phyloP scores from a whole-genome alignment of 2,113 vertebrate species.

The Corythoichthys haematopterus region DNA sequence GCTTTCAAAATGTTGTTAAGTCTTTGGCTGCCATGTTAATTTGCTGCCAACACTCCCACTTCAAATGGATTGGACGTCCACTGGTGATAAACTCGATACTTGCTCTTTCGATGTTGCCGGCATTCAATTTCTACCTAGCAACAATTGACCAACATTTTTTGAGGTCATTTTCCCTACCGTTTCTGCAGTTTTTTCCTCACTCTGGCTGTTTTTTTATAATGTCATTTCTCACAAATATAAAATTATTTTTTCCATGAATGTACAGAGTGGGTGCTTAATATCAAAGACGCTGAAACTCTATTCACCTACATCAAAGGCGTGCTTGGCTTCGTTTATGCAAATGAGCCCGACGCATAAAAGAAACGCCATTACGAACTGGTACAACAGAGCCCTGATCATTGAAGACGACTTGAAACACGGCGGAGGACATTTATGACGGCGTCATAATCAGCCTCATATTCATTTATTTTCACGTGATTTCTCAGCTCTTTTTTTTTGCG shows the following conservation, averaged over 20 bases:
- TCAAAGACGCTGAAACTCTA: constrained; percentile 45
- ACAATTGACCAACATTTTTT: neutral
- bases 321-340: constrained; percentile 75
- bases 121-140: neutral
- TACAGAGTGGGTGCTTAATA: constrained; percentile 4
- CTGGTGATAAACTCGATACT: neutral
- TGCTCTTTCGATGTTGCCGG: neutral
- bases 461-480: constrained; percentile 48
- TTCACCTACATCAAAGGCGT: constrained; percentile 55
- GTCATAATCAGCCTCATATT: constrained; percentile 77
- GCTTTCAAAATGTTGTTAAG: too few species aligned
- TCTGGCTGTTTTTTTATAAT: too few species aligned
- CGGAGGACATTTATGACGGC: constrained; percentile 71
- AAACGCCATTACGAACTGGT: constrained; percentile 79
- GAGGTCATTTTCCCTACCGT: too few species aligned
- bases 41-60: too few species aligned
- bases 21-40: too few species aligned
- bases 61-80: too few species aligned
- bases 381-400: constrained; percentile 86
- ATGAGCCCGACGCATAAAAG: constrained; percentile 84
- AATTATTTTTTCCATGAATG: neutral
- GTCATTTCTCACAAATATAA: neutral
- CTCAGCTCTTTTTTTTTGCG: constrained; percentile 33
- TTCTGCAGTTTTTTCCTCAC: neutral
- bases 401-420: constrained; percentile 84